A percentile compares a stretch with the other conserved stretches of the same genome.
These are phyloP conservation scores for Amblyraja radiata DNA, from an alignment of 2,797 vertebrate species.

Conservation along the genomic window DNA sequence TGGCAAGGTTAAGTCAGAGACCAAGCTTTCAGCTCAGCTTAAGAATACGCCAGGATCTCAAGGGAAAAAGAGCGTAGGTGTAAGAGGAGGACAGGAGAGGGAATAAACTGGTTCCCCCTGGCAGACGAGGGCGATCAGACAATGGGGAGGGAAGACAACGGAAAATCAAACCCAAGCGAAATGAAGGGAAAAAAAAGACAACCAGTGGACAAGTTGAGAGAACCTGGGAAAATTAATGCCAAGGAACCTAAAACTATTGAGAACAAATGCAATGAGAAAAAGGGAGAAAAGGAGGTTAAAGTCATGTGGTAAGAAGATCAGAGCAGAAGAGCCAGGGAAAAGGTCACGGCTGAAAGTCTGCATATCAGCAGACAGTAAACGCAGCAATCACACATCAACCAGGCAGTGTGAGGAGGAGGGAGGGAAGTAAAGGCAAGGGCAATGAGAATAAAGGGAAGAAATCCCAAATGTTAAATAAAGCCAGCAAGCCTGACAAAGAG, in stretches of 20 bases:
- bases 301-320: not conserved
- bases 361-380: not conserved
- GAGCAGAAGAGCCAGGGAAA: not conserved
- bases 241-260: not conserved
- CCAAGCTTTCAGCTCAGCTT: not conserved
- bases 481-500: not conserved
- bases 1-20: not conserved
- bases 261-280: not conserved
- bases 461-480: not conserved
- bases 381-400: not conserved
- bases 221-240: conserved; percentile 5
- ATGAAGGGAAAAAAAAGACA: conserved; percentile 41
- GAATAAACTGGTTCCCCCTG: not conserved
- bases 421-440: not conserved
- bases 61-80: not conserved
- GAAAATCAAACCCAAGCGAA: conserved; percentile 28
- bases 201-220: not conserved
- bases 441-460: not conserved
- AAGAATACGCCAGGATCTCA: not conserved
- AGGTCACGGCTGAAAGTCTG: not conserved
- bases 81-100: not conserved
- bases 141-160: conserved; percentile 37
- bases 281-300: not conserved
- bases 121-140: conserved; percentile 41
- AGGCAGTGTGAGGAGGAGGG: no score